Evolutionary conservation across 92 coral and sea anemone genomes (phyloP).

Genomic region (Chrysogorgia sp.): DNA sequence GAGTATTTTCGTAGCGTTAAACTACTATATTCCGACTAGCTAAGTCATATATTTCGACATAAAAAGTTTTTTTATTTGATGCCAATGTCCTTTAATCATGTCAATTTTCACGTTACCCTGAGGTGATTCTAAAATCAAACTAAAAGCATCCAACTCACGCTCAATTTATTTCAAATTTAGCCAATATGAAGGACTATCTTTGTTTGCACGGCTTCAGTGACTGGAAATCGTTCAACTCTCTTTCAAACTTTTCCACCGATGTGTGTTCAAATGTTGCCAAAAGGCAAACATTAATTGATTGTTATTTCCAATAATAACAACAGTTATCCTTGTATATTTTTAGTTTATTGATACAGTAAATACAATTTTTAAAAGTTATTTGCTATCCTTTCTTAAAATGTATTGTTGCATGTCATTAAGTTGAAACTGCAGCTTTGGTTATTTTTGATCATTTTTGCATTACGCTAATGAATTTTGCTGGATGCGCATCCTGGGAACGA

Average conservation of each 20-base stretch:
- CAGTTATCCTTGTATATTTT: not conserved
- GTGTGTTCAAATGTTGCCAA: too few relatives aligned
- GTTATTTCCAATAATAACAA: not conserved
- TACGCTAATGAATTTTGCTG: not conserved
- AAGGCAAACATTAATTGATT: slow-evolving; percentile 6
- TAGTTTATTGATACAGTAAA: not conserved
- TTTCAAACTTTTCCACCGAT: slow-evolving; percentile 14
- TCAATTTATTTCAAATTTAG: not conserved
- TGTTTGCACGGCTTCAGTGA: slow-evolving; percentile 6
- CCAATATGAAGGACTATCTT: slow-evolving; percentile 5
- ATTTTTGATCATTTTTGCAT: not conserved
- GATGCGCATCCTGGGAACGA: too few relatives aligned
- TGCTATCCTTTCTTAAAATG: not conserved
- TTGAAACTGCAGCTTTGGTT: not conserved
- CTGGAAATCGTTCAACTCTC: not conserved
- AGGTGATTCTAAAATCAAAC: too few relatives aligned
- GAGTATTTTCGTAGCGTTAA: too few relatives aligned
- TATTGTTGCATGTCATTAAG: not conserved
- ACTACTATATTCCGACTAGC: too few relatives aligned
- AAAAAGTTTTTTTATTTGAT: too few relatives aligned
- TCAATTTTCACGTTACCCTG: too few relatives aligned
- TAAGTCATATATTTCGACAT: too few relatives aligned
- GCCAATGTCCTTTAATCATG: too few relatives aligned
- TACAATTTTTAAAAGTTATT: not conserved
- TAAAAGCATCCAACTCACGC: too few relatives aligned